These are phyloP conservation scores for Aporrectodea caliginosa DNA, from an alignment of 1,140 invertebrate genomes.

Conservation along the genomic window DNA sequence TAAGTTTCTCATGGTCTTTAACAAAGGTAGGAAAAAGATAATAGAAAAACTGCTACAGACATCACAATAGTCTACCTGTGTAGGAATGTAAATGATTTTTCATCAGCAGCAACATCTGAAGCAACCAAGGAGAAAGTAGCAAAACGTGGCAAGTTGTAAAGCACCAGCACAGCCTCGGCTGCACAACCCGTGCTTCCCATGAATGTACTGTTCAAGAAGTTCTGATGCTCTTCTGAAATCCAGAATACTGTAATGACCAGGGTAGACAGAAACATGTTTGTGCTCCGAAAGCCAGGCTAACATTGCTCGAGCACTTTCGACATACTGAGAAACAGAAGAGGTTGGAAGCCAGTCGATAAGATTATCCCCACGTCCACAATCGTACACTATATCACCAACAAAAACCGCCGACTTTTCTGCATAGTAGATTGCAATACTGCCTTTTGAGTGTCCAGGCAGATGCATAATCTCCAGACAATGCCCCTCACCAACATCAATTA, in stretches of 20 bases:
- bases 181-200: conserved; percentile 2
- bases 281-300: conserved; percentile 1
- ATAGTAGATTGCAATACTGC: conserved; percentile 27
- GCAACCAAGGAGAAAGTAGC: conserved; percentile 24
- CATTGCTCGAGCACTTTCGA: conserved; percentile 14
- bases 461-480: conserved; percentile 22
- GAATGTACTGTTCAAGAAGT: conserved; percentile 14
- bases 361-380: conserved; percentile 16
- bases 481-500: conserved; percentile 25
- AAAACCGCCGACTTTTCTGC: background rate
- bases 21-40: no score
- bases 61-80: no score
- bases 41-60: no score
- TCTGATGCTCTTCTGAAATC: background rate
- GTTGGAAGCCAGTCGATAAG: conserved; percentile 30
- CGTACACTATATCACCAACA: conserved; percentile 29
- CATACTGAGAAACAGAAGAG: conserved; percentile 21
- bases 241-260: conserved; percentile 8
- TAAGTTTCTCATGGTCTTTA: no score
- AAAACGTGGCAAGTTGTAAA: background rate
- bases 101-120: conserved; percentile 18
- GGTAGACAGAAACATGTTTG: conserved; percentile 3
- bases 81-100: no score
- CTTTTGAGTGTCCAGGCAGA: conserved; percentile 28
- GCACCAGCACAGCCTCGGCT: background rate